Base-by-base conservation (phyloP, 2,797 vertebrate genomes). In the Platalea minor region DNA sequence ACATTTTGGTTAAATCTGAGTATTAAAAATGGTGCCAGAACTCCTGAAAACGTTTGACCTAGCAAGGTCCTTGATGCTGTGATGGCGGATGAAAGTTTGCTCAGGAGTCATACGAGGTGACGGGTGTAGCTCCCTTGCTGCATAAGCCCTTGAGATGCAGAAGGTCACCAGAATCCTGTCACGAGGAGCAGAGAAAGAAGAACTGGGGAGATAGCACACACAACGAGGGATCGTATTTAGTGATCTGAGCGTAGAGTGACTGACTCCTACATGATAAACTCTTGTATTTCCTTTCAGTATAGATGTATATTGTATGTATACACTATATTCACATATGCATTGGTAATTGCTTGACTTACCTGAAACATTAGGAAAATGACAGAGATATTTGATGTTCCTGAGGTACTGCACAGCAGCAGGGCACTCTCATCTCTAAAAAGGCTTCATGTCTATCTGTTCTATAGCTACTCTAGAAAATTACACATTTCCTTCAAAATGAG, bases 151-250 rank as follows among this genome's bases (percentile, higher is more conserved):
- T 57, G 57, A 74, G 60, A 29, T 69, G 43, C 39, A 41, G 73
- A 73, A 84, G 15, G 45, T 14, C 46, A 50, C 31, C 37, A 81
- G 53, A 92, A 88, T 53, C 33, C 41, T 72, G 41, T 9, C 28
- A 33, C 0, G 6, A 70, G n/a, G 15, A 45, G 13, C 1, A 70
- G 33, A 73, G 51, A 60, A 68, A 53, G 59, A 43, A 57, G 9
- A 88, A 39, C 9, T 20, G 19, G 10, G 54, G 29, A 46, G 46
- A 68, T 20, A 41, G 14, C 11, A 3, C 0, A 0, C 29, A 37
- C 24, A 61, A 13, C 7, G 23, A 64, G 57, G 25, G 51, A 23
- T 25, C 46, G 29, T 37, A 20, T 50, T 72, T 35, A 89, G 60
- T 59, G 37, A 20, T 14, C 11, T 4, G 10, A 77, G 35, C 28